Conservation (phyloP, 2,113 vertebrate species). For the Elephas maximus region DNA sequence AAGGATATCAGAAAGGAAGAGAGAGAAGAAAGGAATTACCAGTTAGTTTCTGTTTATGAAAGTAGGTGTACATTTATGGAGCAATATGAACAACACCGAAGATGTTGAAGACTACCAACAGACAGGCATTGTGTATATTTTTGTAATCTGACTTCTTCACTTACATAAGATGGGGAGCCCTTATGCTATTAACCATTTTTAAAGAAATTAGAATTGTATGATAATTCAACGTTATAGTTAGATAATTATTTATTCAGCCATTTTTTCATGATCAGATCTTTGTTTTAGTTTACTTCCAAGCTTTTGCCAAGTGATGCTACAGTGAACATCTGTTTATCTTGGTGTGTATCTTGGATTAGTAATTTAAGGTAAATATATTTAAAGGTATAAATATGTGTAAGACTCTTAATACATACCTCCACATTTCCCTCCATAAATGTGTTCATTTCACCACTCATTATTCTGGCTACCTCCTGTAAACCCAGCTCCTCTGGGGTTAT, state of each 20-base stretch:
- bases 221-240: background rate
- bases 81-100: background rate
- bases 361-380: constrained; percentile 30
- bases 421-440: background rate
- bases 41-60: constrained; percentile 33
- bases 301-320: background rate
- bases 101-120: background rate
- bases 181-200: constrained; percentile 10
- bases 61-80: background rate
- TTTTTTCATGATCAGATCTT: background rate
- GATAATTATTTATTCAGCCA: background rate
- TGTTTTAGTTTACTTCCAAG: background rate
- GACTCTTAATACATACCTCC: background rate
- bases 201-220: constrained; percentile 10
- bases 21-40: background rate
- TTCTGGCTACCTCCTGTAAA: background rate
- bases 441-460: background rate
- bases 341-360: background rate
- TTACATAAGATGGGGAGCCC: background rate
- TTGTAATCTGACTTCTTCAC: background rate
- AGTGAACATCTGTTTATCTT: background rate
- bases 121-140: background rate
- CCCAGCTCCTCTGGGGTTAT: background rate
- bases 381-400: background rate
- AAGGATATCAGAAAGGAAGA: background rate